These are phyloP conservation scores for Mellivora capensis DNA, from an alignment of 2,113 vertebrate species.

Conservation along the genomic window DNA sequence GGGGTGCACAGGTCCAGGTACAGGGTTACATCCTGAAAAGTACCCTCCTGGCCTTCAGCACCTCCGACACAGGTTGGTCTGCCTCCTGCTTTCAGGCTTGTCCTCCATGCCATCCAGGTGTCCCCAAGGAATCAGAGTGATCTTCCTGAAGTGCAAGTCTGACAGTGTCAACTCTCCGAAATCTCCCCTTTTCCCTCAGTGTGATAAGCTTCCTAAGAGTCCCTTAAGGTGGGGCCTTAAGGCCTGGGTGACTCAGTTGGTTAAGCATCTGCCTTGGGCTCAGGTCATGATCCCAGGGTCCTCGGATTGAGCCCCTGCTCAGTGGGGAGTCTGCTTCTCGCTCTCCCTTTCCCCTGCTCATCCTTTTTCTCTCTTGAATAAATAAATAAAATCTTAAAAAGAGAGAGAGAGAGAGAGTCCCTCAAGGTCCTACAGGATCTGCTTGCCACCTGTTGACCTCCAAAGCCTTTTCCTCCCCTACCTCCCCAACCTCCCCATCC, in stretches of 20 bases:
- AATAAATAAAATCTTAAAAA: too few species aligned
- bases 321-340: too few species aligned
- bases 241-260: too few species aligned
- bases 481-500: neutral
- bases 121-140: neutral
- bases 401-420: neutral
- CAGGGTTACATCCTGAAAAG: neutral
- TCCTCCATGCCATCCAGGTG: neutral
- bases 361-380: too few species aligned
- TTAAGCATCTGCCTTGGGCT: too few species aligned
- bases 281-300: too few species aligned
- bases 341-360: too few species aligned
- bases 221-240: neutral
- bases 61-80: neutral
- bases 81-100: neutral
- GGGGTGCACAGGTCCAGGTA: neutral
- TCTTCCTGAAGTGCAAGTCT: neutral
- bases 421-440: neutral
- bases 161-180: neutral
- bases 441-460: neutral
- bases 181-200: neutral
- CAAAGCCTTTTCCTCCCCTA: neutral
- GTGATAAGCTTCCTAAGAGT: neutral
- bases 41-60: neutral
- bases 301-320: too few species aligned